Evolutionary conservation across 2,797 vertebrate genomes (phyloP).

Genomic region (Anableps anableps): DNA sequence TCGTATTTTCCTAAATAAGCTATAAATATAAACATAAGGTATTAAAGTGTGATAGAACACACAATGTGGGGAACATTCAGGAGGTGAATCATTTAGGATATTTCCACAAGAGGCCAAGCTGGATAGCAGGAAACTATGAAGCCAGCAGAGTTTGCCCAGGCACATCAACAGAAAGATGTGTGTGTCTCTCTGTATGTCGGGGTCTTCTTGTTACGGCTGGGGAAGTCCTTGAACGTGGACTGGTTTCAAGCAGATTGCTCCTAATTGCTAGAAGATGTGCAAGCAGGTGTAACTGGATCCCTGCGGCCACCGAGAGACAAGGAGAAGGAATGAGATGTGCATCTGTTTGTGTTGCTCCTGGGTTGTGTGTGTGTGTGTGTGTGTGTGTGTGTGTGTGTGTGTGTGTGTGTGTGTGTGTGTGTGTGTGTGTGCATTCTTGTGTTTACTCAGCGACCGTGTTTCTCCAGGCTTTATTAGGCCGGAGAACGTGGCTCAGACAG

Average conservation of each 20-base stretch:
- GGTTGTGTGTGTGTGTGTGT: constrained; percentile 32
- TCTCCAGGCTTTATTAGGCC: constrained; percentile 89
- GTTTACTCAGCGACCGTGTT: constrained; percentile 86
- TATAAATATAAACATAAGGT: constrained; percentile 15
- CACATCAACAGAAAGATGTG: constrained; percentile 50
- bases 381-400: constrained; percentile 39
- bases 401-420: constrained; percentile 25
- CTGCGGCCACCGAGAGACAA: constrained; percentile 80
- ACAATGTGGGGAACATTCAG: constrained; percentile 5
- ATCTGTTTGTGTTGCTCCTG: constrained; percentile 43
- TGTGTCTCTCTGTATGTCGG: constrained; percentile 60
- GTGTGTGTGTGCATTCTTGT: constrained; percentile 37
- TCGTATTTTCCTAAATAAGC: constrained; percentile 16
- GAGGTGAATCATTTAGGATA: constrained; percentile 17
- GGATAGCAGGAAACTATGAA: constrained; percentile 35
- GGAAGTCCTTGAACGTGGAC: constrained; percentile 90
- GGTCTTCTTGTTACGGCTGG: constrained; percentile 83
- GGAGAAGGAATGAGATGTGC: constrained; percentile 46
- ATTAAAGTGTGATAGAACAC: constrained; percentile 15
- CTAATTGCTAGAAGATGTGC: constrained; percentile 97
- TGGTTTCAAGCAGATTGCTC: constrained; percentile 90
- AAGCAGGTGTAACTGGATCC: constrained; percentile 93
- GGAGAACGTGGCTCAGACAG: constrained; percentile 85
- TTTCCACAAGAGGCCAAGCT: constrained; percentile 30
- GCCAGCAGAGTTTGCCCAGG: constrained; percentile 64